Conservation (phyloP, 2,888 invertebrate species). For the Smittia sp. region DNA sequence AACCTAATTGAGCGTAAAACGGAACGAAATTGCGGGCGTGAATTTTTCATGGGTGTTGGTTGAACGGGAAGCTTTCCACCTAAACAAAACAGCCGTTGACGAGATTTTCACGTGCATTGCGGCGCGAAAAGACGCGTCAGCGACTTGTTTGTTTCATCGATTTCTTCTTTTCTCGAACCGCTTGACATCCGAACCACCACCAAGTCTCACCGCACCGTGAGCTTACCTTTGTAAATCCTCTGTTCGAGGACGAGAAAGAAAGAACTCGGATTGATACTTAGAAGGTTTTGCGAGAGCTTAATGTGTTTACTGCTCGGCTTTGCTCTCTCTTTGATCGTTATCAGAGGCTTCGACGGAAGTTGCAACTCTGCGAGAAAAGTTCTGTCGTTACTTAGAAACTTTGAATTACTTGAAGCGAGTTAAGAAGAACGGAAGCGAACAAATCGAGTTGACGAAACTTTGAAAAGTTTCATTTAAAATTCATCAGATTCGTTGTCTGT, state of each 20-base stretch:
- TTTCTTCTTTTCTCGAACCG: neutral
- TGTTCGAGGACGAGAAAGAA: neutral
- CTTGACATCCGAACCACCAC: neutral
- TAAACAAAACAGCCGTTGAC: neutral
- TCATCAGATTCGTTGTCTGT: no score
- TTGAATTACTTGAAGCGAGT: no score
- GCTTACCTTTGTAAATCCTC: neutral
- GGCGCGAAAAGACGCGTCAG: neutral
- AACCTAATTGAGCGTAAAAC: conserved; percentile 13
- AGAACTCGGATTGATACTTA: neutral
- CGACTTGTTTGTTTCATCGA: neutral
- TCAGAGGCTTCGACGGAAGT: neutral
- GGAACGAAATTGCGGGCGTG: neutral
- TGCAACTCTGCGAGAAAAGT: no score
- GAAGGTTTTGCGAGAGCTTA: neutral
- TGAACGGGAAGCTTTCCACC: neutral
- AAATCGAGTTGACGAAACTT: no score
- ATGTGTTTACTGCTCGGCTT: neutral
- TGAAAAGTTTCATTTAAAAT: no score
- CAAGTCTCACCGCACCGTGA: neutral
- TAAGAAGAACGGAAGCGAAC: no score
- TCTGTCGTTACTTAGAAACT: no score
- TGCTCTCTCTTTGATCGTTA: neutral
- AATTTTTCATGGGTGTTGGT: neutral
- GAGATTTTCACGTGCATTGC: neutral